These are phyloP conservation scores for Sipha flava DNA, from an alignment of 1,140 invertebrate species.

Conservation along the genomic window DNA sequence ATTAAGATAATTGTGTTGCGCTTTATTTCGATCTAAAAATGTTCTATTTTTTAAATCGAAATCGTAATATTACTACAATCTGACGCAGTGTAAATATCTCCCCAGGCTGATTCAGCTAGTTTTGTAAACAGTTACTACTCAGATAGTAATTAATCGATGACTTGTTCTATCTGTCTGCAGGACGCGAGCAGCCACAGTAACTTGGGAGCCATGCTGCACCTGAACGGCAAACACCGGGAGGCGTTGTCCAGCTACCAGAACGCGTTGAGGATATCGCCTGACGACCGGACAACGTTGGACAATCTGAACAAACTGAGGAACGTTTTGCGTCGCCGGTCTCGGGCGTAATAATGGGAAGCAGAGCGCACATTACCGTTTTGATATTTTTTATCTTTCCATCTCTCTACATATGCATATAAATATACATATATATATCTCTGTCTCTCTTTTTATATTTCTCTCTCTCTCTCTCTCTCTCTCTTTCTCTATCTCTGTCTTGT, in stretches of 20 bases:
- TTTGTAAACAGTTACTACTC: too few relatives aligned
- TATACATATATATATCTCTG: too few relatives aligned
- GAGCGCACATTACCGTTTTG: too few relatives aligned
- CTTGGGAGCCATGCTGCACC: slow-evolving; percentile 83
- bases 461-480: background rate
- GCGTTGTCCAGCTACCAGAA: slow-evolving; percentile 73
- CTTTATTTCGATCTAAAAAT: too few relatives aligned
- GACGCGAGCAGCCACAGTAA: slow-evolving; percentile 85
- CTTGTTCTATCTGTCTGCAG: slow-evolving; percentile 46
- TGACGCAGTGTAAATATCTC: too few relatives aligned
- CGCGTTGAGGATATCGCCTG: slow-evolving; percentile 72
- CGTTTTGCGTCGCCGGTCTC: background rate
- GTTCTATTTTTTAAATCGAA: too few relatives aligned
- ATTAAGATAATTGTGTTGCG: too few relatives aligned
- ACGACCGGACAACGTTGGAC: slow-evolving; percentile 73
- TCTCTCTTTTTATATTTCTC: background rate
- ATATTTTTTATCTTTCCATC: too few relatives aligned
- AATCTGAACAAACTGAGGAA: slow-evolving; percentile 72
- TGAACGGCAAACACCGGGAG: slow-evolving; percentile 79
- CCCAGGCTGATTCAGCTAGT: too few relatives aligned
- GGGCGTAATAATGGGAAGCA: background rate
- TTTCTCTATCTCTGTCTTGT: background rate
- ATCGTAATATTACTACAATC: too few relatives aligned
- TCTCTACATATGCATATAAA: too few relatives aligned
- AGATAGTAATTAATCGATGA: too few relatives aligned